Base-by-base conservation (phyloP, 2,113 vertebrate genomes). In the Entelurus aequoreus region DNA sequence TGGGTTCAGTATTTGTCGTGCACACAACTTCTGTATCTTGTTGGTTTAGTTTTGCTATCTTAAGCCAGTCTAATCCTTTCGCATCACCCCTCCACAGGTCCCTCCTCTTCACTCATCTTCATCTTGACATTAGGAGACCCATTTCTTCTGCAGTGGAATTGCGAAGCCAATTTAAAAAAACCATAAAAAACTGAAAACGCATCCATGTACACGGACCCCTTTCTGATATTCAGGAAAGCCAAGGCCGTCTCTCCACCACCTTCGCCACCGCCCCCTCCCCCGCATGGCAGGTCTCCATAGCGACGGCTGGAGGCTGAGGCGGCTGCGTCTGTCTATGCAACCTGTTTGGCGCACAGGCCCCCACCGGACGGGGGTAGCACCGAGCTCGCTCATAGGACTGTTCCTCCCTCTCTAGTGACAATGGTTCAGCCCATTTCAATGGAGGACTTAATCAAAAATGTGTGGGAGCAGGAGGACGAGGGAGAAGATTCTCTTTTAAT, bases 201-300 rank as follows among this genome's bases (percentile, higher is more conserved):
- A 81, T 62, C 71, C 51, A 72, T 78, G 73, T 74, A 80, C 65
- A 71, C 69, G 81, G 92, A 87, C 91, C 91, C 38, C 90, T 97
- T 97, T 96, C 94, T 98, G 95, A 95, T 96, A 94, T 99, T 98
- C 96, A 97, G 96, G 96, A 98, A 88, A 82, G 93, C 92, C 92
- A 90, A 94, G 91, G 92, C 93, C 92, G 91, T 93, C 94, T 90
- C 92, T 89, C 88, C 89, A 77, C 61, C 64, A 51, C 14, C 61
- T 36, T 89, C 91, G 36, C 60, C 54, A 7, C 65, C 51, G 48
- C 15, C 89, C 88, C 81, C 61, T 57, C 51, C 52, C 72, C 63
- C 60, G 51, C 65, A 92, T 93, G 94, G 94, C 94, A 94, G 93
- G 94, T 96, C 81, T 86, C 84, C 82, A 86, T 75, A 54, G 72